phyloP scores from a whole-genome alignment of 1,140 invertebrate species.

The Calycopis cecrops region DNA sequence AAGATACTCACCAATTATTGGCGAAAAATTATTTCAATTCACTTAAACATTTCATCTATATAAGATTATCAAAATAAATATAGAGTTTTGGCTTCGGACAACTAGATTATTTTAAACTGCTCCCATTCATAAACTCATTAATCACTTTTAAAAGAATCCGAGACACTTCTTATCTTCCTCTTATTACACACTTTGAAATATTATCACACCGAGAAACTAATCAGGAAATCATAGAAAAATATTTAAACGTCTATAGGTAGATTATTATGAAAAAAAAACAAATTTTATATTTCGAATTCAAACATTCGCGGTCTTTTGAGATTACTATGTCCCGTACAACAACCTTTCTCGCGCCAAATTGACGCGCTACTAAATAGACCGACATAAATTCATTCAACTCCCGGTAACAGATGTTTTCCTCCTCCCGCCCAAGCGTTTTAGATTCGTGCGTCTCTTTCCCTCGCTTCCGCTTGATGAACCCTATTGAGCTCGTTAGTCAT shows the following conservation, averaged over 20 bases:
- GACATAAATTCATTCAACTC: conserved; percentile 73
- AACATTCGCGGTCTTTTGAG: conserved; percentile 56
- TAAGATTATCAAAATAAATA: conserved; percentile 17
- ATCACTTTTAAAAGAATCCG: conserved; percentile 48
- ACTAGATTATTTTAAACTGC: conserved; percentile 45
- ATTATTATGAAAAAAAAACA: not conserved
- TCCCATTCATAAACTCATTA: conserved; percentile 46
- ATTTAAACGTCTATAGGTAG: not conserved
- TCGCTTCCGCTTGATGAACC: conserved; percentile 70
- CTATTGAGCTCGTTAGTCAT: conserved; percentile 74
- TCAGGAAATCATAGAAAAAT: conserved; percentile 3
- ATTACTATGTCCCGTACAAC: conserved; percentile 32
- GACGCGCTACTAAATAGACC: conserved; percentile 71
- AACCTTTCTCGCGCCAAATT: conserved; percentile 70
- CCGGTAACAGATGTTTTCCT: conserved; percentile 36
- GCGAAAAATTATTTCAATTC: conserved; percentile 5
- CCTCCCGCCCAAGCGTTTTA: conserved; percentile 21
- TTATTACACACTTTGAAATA: conserved; percentile 25
- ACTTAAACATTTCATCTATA: conserved; percentile 4
- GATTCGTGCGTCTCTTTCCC: conserved; percentile 37
- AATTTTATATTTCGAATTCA: not conserved
- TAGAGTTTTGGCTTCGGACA: conserved; percentile 27
- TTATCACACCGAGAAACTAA: conserved; percentile 16
- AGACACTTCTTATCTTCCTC: conserved; percentile 54
- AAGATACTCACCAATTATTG: conserved; percentile 8